These are phyloP conservation scores for Neoascia interrupta DNA, from an alignment of 2,888 invertebrate genomes.

Conservation along the genomic window DNA sequence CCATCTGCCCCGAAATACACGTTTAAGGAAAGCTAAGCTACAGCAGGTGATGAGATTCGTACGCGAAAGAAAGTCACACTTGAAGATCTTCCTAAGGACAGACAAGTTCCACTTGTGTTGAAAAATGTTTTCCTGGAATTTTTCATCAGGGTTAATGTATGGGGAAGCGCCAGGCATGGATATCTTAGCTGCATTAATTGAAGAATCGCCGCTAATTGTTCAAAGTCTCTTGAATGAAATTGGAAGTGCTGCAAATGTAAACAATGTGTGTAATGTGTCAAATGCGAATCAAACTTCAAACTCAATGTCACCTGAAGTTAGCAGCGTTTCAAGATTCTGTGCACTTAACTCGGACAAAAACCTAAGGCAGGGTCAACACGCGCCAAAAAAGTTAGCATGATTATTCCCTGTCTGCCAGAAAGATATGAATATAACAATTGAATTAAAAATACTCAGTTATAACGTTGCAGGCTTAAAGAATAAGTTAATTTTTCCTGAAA, in stretches of 20 bases:
- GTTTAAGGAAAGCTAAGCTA: background rate
- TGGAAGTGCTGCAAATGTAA: background rate
- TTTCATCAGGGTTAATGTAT: background rate
- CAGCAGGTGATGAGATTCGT: background rate
- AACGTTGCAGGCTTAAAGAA: too few relatives aligned
- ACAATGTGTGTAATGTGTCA: background rate
- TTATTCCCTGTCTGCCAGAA: conserved; percentile 2
- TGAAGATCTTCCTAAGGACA: background rate
- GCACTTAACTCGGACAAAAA: background rate
- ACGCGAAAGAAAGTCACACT: background rate
- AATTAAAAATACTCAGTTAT: background rate
- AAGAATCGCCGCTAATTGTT: background rate
- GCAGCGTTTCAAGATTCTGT: too few relatives aligned
- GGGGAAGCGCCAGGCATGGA: background rate
- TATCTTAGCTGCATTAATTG: background rate
- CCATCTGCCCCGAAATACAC: background rate
- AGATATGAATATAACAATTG: background rate
- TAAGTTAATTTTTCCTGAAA: too few relatives aligned
- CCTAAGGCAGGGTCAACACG: background rate
- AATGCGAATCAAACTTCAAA: background rate
- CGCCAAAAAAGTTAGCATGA: background rate
- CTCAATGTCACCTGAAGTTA: background rate
- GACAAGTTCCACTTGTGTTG: background rate
- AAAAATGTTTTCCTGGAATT: background rate
- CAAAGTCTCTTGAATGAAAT: too few relatives aligned